Evolutionary conservation across 2,888 invertebrate genomes (phyloP), one percentile per base, ranked within the genome.

Genomic region (Nymphalis polychloros): DNA sequence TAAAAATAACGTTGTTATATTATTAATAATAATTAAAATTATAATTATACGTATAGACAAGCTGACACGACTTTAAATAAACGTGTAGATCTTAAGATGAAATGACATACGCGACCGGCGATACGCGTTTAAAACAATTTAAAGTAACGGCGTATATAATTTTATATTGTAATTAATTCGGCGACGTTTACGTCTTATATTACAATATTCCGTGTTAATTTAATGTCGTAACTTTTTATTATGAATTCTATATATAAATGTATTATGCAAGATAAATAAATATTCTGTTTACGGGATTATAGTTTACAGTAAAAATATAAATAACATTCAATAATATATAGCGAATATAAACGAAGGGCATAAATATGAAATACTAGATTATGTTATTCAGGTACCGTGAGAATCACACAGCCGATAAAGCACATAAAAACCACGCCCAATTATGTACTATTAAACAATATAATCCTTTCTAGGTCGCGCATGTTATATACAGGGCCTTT

Each of bases 401-500:
- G 35, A 8, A 27, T 59, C 52, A 41, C 41, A 47, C 41, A 35
- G 20, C 57, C 49, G 59, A 57, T 65, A 72, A 59, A 65, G 52
- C 47, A 71, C 55, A 70, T 72, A 72, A 72, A 72, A 72, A 74
- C 69, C 71, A 64, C 74, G 73, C 73, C 73, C 74, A 68, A 73
- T 72, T 70, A 72, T 69, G 53, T 71, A 71, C 69, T 53, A 70
- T 71, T 68, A 72, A 71, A 67, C 69, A 71, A 72, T 68, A 67
- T 73, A 71, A 71, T 74, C 66, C 71, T 74, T 68, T 71, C 70
- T 70, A 73, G 73, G 71, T 70, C 70, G 68, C 68, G 66, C 66
- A 41, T 62, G 70, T 68, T 67, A 72, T 74, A 69, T 71, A 70
- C 71, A 72, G 68, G 67, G 71, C 73, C 72, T 75, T 75, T 75